Base-by-base conservation (phyloP, 37 sponge, comb jelly and placozoan species). In the Ephydatia muelleri region DNA sequence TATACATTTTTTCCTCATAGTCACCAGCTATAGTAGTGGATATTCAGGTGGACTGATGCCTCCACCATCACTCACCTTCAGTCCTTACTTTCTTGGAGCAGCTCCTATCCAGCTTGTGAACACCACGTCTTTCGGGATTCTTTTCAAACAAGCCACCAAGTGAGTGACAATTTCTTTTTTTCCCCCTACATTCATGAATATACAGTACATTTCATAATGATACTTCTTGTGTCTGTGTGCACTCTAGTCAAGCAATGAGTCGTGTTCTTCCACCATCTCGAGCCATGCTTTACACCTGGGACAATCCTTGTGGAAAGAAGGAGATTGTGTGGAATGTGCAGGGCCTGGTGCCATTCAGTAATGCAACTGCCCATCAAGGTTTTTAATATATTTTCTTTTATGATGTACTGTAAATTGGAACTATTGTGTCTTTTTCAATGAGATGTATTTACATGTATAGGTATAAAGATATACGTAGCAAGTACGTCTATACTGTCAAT, bases 101-200 rank as follows among this genome's bases (percentile, higher is more conserved):
- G 93, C 87, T 2, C 94, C 97, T 21, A 21, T 94, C 21, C 82
- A 86, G 64, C 85, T 97, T 22, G 88, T 91, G 40, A 93, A 93
- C 36, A 66, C 83, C 67, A 75, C 69, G 12, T 43, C 12, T 8
- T 77, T 66, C 35, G 38, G 22, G 26, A 26, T 91, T 29, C 34
- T 39, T 37, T 86, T 76, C 79, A 82, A 78, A 30, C 91, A 91
- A 32, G 80, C 43, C n/a, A 33, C 36, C 14, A 69, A 85, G 86
- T 85, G 29, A 71, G 80, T 80, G 11, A 69, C 40, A 23, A 5
- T 0, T 14, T 23, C 33, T 2, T 4, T 77, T 5, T 73, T 28
- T 2, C 23, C 16, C 35, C 33, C 11, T 23, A 34, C 4, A 5
- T 74, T 23, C 32, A 34, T 74, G 75, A 13, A 29, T 11, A 9